Conservation (phyloP, 2,113 vertebrate genomes). For the Hippopotamus amphibius region DNA sequence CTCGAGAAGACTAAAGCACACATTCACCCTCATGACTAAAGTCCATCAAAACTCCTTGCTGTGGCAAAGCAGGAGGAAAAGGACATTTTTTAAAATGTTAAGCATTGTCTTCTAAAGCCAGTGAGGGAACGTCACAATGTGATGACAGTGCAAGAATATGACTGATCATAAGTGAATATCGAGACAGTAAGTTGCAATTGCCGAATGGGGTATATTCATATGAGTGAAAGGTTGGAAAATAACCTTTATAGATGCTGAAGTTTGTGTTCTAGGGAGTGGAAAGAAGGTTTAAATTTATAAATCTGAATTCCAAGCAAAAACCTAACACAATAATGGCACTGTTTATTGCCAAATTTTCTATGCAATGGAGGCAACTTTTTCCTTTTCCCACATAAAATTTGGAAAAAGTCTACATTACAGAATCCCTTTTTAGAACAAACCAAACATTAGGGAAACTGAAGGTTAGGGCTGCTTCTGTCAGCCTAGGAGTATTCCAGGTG, state of each 20-base stretch:
- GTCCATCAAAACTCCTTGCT: background rate
- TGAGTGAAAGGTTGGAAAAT: background rate
- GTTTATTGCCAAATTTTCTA: background rate
- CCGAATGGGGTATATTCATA: background rate
- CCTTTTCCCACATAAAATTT: background rate
- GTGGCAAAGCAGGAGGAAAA: background rate
- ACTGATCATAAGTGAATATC: background rate
- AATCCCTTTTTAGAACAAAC: background rate
- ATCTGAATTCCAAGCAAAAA: background rate
- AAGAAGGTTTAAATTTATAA: conserved; percentile 14
- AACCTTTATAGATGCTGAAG: background rate
- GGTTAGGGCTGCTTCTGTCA: background rate
- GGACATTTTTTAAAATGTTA: background rate
- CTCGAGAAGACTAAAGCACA: background rate
- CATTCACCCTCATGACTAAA: background rate
- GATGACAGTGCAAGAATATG: background rate
- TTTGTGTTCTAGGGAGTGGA: background rate
- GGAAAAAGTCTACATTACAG: background rate
- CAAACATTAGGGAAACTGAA: background rate
- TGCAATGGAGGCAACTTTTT: background rate
- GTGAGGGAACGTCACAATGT: background rate
- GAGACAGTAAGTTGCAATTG: background rate
- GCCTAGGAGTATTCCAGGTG: background rate
- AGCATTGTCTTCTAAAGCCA: background rate
- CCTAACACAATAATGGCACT: background rate